Percentiles rank a stretch among this genome's conserved stretches.
Conservation (phyloP, 2,888 invertebrate species). For the Cepaea hortensis region DNA sequence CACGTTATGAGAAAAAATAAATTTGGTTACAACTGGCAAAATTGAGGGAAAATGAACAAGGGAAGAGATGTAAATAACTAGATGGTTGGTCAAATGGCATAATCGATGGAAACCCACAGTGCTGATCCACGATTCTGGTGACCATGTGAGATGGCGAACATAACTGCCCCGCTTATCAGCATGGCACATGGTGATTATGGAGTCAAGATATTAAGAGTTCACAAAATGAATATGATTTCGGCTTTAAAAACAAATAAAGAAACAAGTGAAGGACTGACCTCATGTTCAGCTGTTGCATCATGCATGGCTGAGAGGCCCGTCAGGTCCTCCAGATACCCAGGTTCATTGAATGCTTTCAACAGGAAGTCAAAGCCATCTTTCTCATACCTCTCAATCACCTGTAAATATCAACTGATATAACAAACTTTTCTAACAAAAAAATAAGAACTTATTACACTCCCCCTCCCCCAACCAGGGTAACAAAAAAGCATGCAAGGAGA, state of each 20-base stretch:
- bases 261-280: slow-evolving; percentile 56
- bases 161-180: no score
- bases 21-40: no score
- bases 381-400: slow-evolving; percentile 77
- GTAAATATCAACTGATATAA: neutral
- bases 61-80: no score
- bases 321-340: slow-evolving; percentile 88
- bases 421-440: neutral
- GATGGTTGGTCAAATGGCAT: no score
- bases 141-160: no score
- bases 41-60: no score
- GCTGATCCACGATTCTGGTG: no score
- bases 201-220: neutral
- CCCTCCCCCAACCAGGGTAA: no score
- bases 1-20: no score
- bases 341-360: slow-evolving; percentile 86
- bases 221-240: neutral
- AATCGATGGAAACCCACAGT: no score
- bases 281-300: slow-evolving; percentile 70
- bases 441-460: neutral
- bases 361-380: slow-evolving; percentile 84
- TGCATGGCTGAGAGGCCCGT: slow-evolving; percentile 84
- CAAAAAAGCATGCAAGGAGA: no score
- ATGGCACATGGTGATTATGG: no score
- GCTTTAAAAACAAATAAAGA: neutral